Evolutionary conservation across 2,113 vertebrate genomes (phyloP).

Genomic region (Neolamprologus falcicula): DNA sequence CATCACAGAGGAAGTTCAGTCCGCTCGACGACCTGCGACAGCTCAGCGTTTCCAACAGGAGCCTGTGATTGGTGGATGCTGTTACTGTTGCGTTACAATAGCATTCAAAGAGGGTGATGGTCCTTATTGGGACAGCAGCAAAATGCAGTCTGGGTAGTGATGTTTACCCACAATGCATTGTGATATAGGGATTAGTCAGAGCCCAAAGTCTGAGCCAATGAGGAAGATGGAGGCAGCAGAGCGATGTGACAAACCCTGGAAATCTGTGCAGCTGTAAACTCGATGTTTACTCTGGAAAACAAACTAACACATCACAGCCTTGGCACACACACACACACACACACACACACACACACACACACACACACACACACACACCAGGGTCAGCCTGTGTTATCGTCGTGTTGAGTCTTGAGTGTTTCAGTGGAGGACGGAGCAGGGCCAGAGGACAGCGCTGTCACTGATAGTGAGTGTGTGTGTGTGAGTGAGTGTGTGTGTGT

Average conservation of each 20-base stretch:
- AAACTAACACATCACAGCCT: background rate
- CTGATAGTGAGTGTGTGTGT: background rate
- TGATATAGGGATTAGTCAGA: background rate
- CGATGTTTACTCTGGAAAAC: background rate
- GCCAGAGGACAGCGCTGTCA: background rate
- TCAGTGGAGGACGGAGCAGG: background rate
- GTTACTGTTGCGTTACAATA: background rate
- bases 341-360: background rate
- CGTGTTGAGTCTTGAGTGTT: conserved; percentile 3
- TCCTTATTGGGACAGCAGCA: background rate
- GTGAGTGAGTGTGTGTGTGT: background rate
- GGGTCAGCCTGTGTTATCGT: background rate
- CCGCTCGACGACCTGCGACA: background rate
- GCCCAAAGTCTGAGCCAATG: background rate
- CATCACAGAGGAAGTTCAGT: background rate
- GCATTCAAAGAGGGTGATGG: background rate
- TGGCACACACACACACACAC: background rate
- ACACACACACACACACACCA: background rate
- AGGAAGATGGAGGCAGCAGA: background rate
- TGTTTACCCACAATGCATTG: background rate
- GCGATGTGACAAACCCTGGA: background rate
- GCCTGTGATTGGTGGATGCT: background rate
- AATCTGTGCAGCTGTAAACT: background rate
- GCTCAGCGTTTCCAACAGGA: background rate
- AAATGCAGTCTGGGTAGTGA: background rate